These are phyloP conservation scores for Drosophila ambigua DNA, from an alignment of 1,140 invertebrate genomes.

Conservation along the genomic window DNA sequence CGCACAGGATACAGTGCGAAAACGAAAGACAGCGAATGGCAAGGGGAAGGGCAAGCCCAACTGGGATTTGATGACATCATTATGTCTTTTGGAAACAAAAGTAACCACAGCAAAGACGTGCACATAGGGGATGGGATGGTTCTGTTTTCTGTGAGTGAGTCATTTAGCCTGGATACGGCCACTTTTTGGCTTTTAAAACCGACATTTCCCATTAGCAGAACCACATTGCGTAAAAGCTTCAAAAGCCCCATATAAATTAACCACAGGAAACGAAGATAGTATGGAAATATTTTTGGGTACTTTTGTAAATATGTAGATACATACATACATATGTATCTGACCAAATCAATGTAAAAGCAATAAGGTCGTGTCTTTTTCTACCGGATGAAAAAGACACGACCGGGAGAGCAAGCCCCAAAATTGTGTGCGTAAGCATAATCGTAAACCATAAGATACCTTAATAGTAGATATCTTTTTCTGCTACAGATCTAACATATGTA, in stretches of 20 bases:
- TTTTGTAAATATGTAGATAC: slow-evolving; percentile 21
- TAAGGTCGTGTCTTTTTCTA: slow-evolving; percentile 1
- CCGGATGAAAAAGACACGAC: background rate
- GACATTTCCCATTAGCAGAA: slow-evolving; percentile 76
- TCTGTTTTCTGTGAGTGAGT: slow-evolving; percentile 51
- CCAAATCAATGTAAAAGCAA: slow-evolving; percentile 46
- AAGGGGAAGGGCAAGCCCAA: slow-evolving; percentile 12
- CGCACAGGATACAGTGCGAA: slow-evolving; percentile 21
- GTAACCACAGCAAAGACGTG: slow-evolving; percentile 58
- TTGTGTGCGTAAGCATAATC: slow-evolving; percentile 26
- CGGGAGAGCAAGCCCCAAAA: background rate
- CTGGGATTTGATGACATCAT: slow-evolving; percentile 71
- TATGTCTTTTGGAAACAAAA: slow-evolving; percentile 77
- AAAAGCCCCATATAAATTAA: slow-evolving; percentile 49
- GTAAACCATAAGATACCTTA: slow-evolving; percentile 23
- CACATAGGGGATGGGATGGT: background rate
- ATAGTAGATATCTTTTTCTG: too few relatives aligned
- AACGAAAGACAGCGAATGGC: background rate
- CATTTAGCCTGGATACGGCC: slow-evolving; percentile 36
- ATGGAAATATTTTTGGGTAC: slow-evolving; percentile 23
- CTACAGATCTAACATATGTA: too few relatives aligned
- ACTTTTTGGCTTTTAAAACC: slow-evolving; percentile 79
- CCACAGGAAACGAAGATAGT: slow-evolving; percentile 26
- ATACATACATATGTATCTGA: slow-evolving; percentile 20
- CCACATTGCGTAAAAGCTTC: slow-evolving; percentile 73